Conservation (phyloP, 2,888 invertebrate genomes). For the Ceraclea dissimilis region DNA sequence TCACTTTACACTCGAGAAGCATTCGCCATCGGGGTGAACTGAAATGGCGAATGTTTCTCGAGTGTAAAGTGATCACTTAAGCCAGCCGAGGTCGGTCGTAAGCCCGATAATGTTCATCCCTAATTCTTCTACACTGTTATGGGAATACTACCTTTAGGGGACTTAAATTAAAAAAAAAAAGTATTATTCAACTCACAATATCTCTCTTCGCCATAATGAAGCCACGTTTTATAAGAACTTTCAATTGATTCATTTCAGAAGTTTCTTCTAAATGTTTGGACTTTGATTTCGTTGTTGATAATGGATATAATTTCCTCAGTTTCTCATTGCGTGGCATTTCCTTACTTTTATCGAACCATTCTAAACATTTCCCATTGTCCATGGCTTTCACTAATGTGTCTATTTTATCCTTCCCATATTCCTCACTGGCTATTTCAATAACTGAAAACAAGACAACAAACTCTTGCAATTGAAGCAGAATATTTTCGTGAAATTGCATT, state of each 20-base stretch:
- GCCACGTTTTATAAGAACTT: constrained; percentile 62
- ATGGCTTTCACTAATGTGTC: constrained; percentile 55
- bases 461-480: neutral
- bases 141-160: too few species aligned
- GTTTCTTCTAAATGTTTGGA: constrained; percentile 57
- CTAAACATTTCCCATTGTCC: constrained; percentile 59
- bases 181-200: constrained; percentile 52
- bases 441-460: constrained; percentile 51
- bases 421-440: constrained; percentile 87
- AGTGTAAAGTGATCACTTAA: too few species aligned
- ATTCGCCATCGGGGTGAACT: too few species aligned
- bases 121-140: too few species aligned
- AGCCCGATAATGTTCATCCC: too few species aligned
- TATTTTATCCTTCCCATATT: constrained; percentile 78
- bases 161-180: too few species aligned
- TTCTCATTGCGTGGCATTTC: constrained; percentile 50
- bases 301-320: constrained; percentile 49
- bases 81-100: too few species aligned
- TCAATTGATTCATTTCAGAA: constrained; percentile 60
- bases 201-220: constrained; percentile 69
- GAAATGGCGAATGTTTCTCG: too few species aligned
- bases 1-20: too few species aligned
- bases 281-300: constrained; percentile 40
- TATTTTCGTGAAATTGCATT: too few species aligned
- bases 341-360: constrained; percentile 60